Evolutionary conservation across 2,888 invertebrate species (phyloP).

Genomic region (Cheilosia grossa): DNA sequence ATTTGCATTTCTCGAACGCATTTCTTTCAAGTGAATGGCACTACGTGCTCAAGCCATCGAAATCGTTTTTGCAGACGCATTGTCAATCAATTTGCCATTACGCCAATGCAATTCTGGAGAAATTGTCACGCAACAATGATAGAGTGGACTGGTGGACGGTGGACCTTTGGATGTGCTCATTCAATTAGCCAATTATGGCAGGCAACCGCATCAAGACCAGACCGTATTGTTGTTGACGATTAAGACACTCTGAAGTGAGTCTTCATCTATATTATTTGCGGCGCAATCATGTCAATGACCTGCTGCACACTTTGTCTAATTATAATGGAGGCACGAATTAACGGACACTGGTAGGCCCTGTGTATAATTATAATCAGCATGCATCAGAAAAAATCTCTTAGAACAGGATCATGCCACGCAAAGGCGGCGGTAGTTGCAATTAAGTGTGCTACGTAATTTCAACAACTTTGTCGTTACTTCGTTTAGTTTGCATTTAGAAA

Average conservation of each 20-base stretch:
- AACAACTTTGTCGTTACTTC: too few species aligned
- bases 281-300: constrained; percentile 42
- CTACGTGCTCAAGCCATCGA: constrained; percentile 63
- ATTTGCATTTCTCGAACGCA: constrained; percentile 62
- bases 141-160: constrained; percentile 49
- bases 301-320: constrained; percentile 55
- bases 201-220: constrained; percentile 42
- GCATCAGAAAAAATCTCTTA: background rate
- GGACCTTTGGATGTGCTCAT: constrained; percentile 65
- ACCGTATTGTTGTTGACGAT: background rate
- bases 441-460: background rate
- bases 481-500: too few species aligned
- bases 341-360: constrained; percentile 47
- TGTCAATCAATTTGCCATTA: constrained; percentile 72
- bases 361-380: constrained; percentile 17
- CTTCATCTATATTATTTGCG: background rate
- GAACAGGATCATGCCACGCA: constrained; percentile 34
- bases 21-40: constrained; percentile 39
- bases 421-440: constrained; percentile 18
- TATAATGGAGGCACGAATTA: constrained; percentile 61
- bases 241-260: constrained; percentile 1
- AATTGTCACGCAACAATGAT: constrained; percentile 59
- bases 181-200: constrained; percentile 65
- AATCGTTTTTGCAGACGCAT: constrained; percentile 63
- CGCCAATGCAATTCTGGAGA: constrained; percentile 56